Evolutionary conservation across 2,113 vertebrate genomes (phyloP).

Genomic region (Scortum barcoo): DNA sequence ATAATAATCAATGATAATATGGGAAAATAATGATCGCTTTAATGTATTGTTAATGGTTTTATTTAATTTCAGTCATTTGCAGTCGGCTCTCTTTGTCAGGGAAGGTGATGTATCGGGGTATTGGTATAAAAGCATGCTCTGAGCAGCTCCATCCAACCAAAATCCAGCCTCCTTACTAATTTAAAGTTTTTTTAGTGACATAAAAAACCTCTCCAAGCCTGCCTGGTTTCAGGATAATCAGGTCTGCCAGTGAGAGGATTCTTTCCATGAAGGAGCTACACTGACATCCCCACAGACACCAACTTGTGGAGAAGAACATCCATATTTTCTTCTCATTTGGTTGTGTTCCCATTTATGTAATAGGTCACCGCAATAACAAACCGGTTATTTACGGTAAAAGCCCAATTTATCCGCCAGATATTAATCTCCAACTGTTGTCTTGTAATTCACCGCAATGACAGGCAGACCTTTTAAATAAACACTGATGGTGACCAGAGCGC

Average conservation of each 20-base stretch:
- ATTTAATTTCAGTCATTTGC: conserved; percentile 19
- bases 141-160: conserved; percentile 19
- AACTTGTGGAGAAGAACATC: conserved; percentile 37
- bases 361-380: conserved; percentile 54
- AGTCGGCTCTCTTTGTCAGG: conserved; percentile 4
- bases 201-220: conserved; percentile 34
- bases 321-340: conserved; percentile 61
- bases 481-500: conserved; percentile 91
- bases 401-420: conserved; percentile 70
- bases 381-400: conserved; percentile 69
- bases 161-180: conserved; percentile 28
- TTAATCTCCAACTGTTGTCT: conserved; percentile 75
- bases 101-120: not conserved
- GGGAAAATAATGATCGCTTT: not conserved
- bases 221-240: conserved; percentile 53
- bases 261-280: conserved; percentile 54
- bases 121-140: conserved; percentile 26
- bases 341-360: conserved; percentile 47
- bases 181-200: conserved; percentile 39
- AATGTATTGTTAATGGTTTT: not conserved
- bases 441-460: conserved; percentile 76
- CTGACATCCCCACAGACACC: conserved; percentile 47
- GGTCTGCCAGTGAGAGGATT: conserved; percentile 61
- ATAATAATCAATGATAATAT: too few relatives aligned
- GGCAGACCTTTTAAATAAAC: conserved; percentile 92